These are phyloP conservation scores for Calephelis perditalis DNA, from an alignment of 2,888 invertebrate species.

Conservation along the genomic window DNA sequence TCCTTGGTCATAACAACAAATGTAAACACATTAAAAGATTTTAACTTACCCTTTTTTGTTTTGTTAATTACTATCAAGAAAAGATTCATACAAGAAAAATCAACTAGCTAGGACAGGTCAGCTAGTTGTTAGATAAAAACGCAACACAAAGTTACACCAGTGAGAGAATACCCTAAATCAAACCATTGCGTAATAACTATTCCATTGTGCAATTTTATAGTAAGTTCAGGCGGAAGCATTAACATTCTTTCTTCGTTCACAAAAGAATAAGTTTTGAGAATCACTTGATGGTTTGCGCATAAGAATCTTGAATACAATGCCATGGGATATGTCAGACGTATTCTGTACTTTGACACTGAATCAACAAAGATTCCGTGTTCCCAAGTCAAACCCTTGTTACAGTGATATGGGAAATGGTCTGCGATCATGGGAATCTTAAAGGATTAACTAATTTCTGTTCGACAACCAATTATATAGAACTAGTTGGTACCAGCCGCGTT, in stretches of 20 bases:
- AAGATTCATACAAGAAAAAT: no score
- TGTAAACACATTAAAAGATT: no score
- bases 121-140: no score
- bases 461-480: no score
- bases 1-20: no score
- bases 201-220: slow-evolving; percentile 57
- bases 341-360: slow-evolving; percentile 10
- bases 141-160: background rate
- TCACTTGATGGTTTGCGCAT: slow-evolving; percentile 57
- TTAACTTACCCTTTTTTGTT: no score
- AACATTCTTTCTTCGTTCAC: slow-evolving; percentile 71
- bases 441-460: no score
- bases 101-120: no score
- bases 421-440: background rate
- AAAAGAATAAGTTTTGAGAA: slow-evolving; percentile 75
- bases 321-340: slow-evolving; percentile 37
- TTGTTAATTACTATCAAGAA: no score
- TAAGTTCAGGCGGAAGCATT: slow-evolving; percentile 72
- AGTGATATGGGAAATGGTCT: background rate
- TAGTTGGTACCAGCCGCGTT: no score
- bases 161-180: slow-evolving; percentile 2
- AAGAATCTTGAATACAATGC: slow-evolving; percentile 63
- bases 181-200: slow-evolving; percentile 49
- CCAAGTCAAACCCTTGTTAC: slow-evolving; percentile 2
- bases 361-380: slow-evolving; percentile 5